Base-by-base conservation (phyloP, 2,888 invertebrate genomes). In the Drosophila prostipennis region DNA sequence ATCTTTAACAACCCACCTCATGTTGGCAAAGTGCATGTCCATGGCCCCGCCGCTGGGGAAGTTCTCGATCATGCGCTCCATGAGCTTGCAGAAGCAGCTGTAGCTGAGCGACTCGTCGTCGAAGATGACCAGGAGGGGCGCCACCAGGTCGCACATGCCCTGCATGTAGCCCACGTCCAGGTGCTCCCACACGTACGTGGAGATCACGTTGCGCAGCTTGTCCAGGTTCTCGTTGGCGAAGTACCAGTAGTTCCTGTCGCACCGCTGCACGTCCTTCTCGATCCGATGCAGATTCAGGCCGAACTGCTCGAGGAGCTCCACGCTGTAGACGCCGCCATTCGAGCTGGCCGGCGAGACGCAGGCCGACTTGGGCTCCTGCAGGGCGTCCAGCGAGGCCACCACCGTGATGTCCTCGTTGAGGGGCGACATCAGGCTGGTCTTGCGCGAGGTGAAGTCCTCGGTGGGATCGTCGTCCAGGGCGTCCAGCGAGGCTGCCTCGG, bases 71-170 rank as follows among this genome's bases (percentile, higher is more conserved):
- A 98, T 97, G 46, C 98, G 93, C 74, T 95, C 94, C 98, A 99
- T 99, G 64, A 98, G 93, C 57, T 96, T 95, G 79, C 96, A 95
- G 93, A 99, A 99, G 90, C 98, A 96, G 67, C 97, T 97, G 90
- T 98, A 98, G 1, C 98, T 96, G 11, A 96, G 92, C 0, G 97
- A 96, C 92, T 98, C 98, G 90, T 99, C 98, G 89, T 97, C 96
- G 93, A 98, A 96, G 88, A 97, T 96, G 14, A 98, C 98, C 19
- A 99, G 93, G 2, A 99, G 93, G 0, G 98, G 98, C 0, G 98
- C 98, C 0, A 96, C 97, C 68, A 99, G 93, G 92, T 98, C 98
- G 91, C 98, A 98, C 98, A 98, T 99, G 83, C 98, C 98, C 92
- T 98, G 98, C 94, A 98, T 97, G 93, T 99, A 99, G 11, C 98